Conservation (phyloP, 1,140 invertebrate genomes). For the Drosophila truncata region DNA sequence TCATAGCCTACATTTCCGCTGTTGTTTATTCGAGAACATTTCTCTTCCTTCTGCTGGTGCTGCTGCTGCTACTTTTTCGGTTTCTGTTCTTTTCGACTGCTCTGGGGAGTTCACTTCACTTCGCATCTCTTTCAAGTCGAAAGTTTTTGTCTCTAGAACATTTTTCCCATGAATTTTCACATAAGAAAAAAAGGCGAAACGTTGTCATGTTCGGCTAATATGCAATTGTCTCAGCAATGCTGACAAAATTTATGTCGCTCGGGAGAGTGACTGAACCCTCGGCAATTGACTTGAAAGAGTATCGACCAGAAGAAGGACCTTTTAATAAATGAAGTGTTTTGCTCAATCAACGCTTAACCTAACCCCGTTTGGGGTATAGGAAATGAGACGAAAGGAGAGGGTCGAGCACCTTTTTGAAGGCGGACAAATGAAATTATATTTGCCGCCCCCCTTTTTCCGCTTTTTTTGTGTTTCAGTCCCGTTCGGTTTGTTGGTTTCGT, state of each 20-base stretch:
- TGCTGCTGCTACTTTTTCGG: constrained; percentile 12
- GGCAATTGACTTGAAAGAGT: constrained; percentile 11
- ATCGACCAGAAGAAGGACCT: constrained; percentile 21
- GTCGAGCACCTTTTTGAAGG: constrained; percentile 37
- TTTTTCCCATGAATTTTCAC: constrained; percentile 40
- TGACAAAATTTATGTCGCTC: constrained; percentile 36
- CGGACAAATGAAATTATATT: constrained; percentile 51
- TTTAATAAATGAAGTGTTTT: constrained; percentile 40
- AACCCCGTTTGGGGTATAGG: constrained; percentile 2
- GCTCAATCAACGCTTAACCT: constrained; percentile 17
- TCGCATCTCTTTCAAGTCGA: constrained; percentile 37
- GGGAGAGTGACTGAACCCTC: not conserved
- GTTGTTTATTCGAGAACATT: constrained; percentile 66
- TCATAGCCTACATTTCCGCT: constrained; percentile 82
- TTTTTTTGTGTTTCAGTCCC: constrained; percentile 58
- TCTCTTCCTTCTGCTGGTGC: constrained; percentile 27
- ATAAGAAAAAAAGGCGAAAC: constrained; percentile 7
- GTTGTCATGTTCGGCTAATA: constrained; percentile 48
- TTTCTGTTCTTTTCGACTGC: constrained; percentile 14
- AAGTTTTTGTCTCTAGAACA: constrained; percentile 28
- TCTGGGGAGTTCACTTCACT: constrained; percentile 44
- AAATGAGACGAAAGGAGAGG: not conserved
- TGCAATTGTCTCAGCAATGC: constrained; percentile 45
- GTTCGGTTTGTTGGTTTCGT: constrained; percentile 49
- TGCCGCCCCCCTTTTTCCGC: constrained; percentile 42